phyloP scores from a whole-genome alignment of 2,888 invertebrate genomes.

The Mesorhabditis belari region DNA sequence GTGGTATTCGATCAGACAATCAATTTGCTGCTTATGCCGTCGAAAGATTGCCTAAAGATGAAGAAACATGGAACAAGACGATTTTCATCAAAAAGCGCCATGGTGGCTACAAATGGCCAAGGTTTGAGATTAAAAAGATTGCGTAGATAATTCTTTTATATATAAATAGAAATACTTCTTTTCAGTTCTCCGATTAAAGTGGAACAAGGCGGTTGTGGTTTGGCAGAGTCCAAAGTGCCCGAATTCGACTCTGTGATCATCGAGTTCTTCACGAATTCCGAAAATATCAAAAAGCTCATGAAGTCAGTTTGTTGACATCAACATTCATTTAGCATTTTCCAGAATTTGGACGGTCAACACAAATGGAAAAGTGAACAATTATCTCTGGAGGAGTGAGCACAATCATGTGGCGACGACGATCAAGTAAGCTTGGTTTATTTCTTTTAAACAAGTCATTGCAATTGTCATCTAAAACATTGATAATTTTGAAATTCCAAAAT shows the following conservation, averaged over 20 bases:
- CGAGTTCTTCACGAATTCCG: background rate
- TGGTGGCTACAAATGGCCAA: background rate
- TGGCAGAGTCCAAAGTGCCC: background rate
- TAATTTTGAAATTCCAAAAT: background rate
- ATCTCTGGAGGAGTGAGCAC: too few species aligned
- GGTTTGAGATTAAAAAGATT: too few species aligned
- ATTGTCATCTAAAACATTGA: background rate
- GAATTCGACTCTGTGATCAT: background rate
- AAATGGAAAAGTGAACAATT: background rate
- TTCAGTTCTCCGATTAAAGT: too few species aligned
- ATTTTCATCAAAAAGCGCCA: background rate
- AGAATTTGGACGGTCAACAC: background rate
- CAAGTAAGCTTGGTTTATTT: background rate
- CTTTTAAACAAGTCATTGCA: background rate
- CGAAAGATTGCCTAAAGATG: background rate
- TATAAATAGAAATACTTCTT: too few species aligned
- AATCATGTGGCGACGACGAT: background rate
- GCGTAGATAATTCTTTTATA: too few species aligned
- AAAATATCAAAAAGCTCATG: background rate
- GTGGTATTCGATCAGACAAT: background rate
- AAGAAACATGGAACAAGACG: background rate
- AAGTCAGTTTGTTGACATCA: too few species aligned
- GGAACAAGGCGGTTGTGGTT: too few species aligned
- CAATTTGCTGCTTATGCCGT: background rate
- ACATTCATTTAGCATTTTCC: background rate